phyloP scores from a whole-genome alignment of 1,140 invertebrate genomes.

The Cataglyphis hispanica region DNA sequence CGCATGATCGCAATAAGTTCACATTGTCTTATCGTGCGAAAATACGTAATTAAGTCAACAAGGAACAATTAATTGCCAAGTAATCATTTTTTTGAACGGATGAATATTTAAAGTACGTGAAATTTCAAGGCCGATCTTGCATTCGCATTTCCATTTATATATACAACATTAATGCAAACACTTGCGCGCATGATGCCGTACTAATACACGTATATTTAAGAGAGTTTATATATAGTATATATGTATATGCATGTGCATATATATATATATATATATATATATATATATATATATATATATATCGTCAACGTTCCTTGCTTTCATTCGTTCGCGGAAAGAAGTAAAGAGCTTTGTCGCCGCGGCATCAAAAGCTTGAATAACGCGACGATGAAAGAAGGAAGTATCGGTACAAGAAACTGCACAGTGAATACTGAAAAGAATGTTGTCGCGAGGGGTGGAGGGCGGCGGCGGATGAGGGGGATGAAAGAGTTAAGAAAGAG shows the following conservation, averaged over 20 bases:
- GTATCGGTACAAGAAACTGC: conserved; percentile 81
- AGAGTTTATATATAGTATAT: conserved; percentile 57
- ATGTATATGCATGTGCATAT: conserved; percentile 36
- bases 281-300: conserved; percentile 68
- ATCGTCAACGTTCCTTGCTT: conserved; percentile 75
- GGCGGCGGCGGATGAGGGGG: conserved; percentile 36
- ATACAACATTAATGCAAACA: not conserved
- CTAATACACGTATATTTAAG: conserved; percentile 15
- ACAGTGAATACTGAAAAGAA: conserved; percentile 81
- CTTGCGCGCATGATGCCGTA: not conserved
- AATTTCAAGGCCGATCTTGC: conserved; percentile 44
- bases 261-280: conserved; percentile 38
- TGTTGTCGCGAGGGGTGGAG: conserved; percentile 72
- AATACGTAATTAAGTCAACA: not conserved
- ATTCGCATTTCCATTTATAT: conserved; percentile 13
- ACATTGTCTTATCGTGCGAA: not conserved
- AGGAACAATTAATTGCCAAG: not conserved
- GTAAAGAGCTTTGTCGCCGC: conserved; percentile 80
- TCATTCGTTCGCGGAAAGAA: conserved; percentile 79
- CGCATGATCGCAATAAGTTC: not conserved
- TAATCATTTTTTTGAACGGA: conserved; percentile 26
- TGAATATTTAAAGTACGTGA: conserved; percentile 56
- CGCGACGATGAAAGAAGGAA: conserved; percentile 80
- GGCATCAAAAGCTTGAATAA: conserved; percentile 83
- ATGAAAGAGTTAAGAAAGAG: conserved; percentile 69